Base-by-base conservation (phyloP, 2,888 invertebrate genomes). In the Drosophila putrida region DNA sequence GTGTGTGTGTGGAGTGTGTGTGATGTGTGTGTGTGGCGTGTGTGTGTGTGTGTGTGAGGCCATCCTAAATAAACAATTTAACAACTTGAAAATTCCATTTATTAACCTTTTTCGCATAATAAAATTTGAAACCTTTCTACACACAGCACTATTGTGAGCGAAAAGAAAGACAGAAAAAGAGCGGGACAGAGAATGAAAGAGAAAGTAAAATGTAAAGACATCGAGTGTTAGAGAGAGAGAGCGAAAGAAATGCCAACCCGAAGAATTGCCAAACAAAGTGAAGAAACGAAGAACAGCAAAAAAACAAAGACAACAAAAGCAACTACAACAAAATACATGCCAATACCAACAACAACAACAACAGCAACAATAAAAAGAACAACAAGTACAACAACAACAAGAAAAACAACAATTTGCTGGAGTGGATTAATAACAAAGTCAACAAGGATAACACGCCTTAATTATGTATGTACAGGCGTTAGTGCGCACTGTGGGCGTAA, bases 41-140 rank as follows among this genome's bases (percentile, higher is more conserved):
- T 39, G 63, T 41, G 11, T 20, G 20, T 20, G 31, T 31, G 31
- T 31, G 6, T 31, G 31, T 39, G 49, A 39, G 69, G 63, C 69
- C 64, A 80, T 71, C 82, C 82, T 83, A 83, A 83, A 83, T 83
- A 82, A 83, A 82, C 84, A 82, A 78, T 82, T 82, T 83, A 78
- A 82, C 83, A 83, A 80, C 81, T 82, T 75, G 78, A 82, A 82
- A 82, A 80, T 82, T 79, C 83, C 83, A 82, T 83, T 82, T 82
- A 76, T 83, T 75, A 82, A 78, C 82, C 81, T 80, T 83, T 81
- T 81, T 76, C 82, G 82, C 78, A 78, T 82, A 82, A 82, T 82
- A 82, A 82, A 82, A 82, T 82, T 78, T 71, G 62, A 69, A 81
- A 75, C 74, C 69, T 69, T 76, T 65, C 53, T 57, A 57, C 49